phyloP scores from a whole-genome alignment of 2,888 invertebrate genomes.

The Trissoscelio sp. region DNA sequence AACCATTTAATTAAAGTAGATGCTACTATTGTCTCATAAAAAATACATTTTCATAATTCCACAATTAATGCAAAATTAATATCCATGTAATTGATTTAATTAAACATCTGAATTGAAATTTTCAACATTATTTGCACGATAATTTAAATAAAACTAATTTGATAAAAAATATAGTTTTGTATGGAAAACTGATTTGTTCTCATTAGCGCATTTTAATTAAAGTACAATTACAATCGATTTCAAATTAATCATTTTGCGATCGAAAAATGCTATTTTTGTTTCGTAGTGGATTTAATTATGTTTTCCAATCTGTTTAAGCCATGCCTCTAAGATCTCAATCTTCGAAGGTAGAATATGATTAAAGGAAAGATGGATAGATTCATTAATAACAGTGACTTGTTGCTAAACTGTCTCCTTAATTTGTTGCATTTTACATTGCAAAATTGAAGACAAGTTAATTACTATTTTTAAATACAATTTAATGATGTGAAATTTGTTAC shows the following conservation, averaged over 20 bases:
- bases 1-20: constrained; percentile 13
- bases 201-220: neutral
- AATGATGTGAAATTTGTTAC: too few species aligned
- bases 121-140: too few species aligned
- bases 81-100: too few species aligned
- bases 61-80: too few species aligned
- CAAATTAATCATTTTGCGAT: neutral
- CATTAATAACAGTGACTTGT: constrained; percentile 3
- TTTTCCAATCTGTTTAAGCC: constrained; percentile 6
- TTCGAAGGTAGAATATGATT: constrained; percentile 18
- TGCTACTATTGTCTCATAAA: neutral
- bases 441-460: too few species aligned
- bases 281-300: constrained; percentile 4
- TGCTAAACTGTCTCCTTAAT: neutral
- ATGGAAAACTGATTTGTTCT: neutral
- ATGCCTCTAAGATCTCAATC: constrained; percentile 1
- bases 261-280: neutral
- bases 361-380: constrained; percentile 18
- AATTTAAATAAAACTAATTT: too few species aligned
- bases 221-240: neutral
- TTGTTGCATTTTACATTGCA: neutral
- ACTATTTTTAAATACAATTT: too few species aligned
- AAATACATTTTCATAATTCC: too few species aligned
- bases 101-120: too few species aligned
- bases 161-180: too few species aligned